These are phyloP conservation scores for Drosophila bocki DNA, from an alignment of 1,140 invertebrate species.

Conservation along the genomic window DNA sequence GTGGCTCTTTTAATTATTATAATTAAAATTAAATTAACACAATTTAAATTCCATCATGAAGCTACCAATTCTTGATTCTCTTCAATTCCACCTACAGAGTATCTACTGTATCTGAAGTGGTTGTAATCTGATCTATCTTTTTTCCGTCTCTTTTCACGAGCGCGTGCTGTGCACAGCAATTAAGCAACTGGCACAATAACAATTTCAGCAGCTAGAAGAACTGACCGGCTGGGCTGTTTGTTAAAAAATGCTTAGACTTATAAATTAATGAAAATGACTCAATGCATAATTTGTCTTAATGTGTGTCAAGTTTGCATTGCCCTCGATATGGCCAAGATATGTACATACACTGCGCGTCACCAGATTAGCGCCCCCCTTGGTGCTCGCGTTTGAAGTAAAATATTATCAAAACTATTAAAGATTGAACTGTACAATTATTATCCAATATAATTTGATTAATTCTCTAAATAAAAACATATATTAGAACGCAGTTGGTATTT, in stretches of 20 bases:
- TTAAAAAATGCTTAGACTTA: conserved; percentile 74
- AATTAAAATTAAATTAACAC: conserved; percentile 1
- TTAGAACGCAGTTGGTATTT: too few species aligned
- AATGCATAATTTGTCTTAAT: conserved; percentile 43
- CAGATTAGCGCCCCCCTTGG: too few species aligned
- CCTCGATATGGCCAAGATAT: conserved; percentile 52
- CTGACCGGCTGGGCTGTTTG: conserved; percentile 8
- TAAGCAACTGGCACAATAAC: conserved; percentile 44
- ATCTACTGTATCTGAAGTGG: conserved; percentile 11
- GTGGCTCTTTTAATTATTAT: neutral
- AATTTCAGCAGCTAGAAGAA: conserved; percentile 10
- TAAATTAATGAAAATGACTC: conserved; percentile 70
- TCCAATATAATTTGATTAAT: too few species aligned
- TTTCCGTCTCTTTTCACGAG: conserved; percentile 1
- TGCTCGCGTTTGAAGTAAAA: too few species aligned
- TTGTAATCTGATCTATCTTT: conserved; percentile 35
- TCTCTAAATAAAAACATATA: too few species aligned
- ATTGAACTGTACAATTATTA: too few species aligned
- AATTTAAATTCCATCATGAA: neutral
- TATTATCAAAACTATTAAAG: too few species aligned
- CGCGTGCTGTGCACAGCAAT: conserved; percentile 64
- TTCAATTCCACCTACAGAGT: neutral
- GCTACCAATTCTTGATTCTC: too few species aligned
- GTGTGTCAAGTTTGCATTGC: conserved; percentile 76
- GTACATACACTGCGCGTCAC: too few species aligned